phyloP scores from a whole-genome alignment of 2,113 vertebrate species.

The Mobula birostris region DNA sequence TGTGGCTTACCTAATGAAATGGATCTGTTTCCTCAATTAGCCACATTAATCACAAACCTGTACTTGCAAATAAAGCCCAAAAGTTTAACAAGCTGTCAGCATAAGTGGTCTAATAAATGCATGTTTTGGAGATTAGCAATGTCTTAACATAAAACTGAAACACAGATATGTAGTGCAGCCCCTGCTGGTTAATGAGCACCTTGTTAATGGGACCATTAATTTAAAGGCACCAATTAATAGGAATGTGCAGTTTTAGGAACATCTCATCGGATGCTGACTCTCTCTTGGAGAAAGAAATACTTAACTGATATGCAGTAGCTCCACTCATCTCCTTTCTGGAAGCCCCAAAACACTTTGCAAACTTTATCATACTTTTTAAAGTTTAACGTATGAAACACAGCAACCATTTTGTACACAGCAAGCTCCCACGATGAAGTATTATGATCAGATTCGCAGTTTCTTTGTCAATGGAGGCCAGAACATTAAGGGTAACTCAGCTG shows the following conservation, averaged over 20 bases:
- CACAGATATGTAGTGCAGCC: not conserved
- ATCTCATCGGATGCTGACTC: not conserved
- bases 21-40: slow-evolving; percentile 12
- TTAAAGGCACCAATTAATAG: slow-evolving; percentile 31
- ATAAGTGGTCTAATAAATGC: slow-evolving; percentile 26
- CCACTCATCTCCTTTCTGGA: no score
- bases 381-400: no score
- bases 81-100: slow-evolving; percentile 32
- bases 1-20: slow-evolving; percentile 24
- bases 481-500: no score
- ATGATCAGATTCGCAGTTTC: no score
- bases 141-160: slow-evolving; percentile 23
- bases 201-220: slow-evolving; percentile 29
- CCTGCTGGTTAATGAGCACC: not conserved
- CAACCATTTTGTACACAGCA: no score
- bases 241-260: not conserved
- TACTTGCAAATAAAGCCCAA: slow-evolving; percentile 10
- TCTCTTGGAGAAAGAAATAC: not conserved
- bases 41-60: slow-evolving; percentile 23
- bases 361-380: no score
- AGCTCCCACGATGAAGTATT: no score
- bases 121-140: slow-evolving; percentile 33
- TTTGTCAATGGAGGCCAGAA: no score
- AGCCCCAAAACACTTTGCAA: no score
- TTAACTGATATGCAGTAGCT: no score